Base-by-base conservation (phyloP, 2,888 invertebrate species). In the Latheticus oryzae region DNA sequence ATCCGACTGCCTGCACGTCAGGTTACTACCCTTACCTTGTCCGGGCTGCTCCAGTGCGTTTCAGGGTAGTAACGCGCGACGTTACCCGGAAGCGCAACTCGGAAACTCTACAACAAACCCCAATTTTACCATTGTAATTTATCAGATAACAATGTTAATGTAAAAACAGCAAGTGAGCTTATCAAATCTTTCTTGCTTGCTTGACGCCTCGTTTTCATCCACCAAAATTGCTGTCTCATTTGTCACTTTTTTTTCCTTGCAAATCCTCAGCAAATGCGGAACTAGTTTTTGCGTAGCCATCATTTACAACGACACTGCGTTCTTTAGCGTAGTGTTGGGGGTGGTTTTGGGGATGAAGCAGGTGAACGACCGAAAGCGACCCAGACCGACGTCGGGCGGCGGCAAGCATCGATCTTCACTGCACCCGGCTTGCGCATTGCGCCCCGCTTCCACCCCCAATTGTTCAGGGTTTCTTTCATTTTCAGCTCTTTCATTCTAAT, bases 301-400 rank as follows among this genome's bases (percentile, higher is more conserved):
- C 57, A 58, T 61, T 63, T 63, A 59, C 11, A 15, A 33, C 42
- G 43, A 51, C 53, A 62, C 60, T 15, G 30, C 15, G 57, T 58
- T 55, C 52, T 62, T 63, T 63, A 64, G 62, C 66, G 63, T 64
- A 63, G 53, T 58, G 61, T 58, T 57, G 37, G 38, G 67, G 66
- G 61, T 67, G 66, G 58, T 65, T 64, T 59, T 52, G 67, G 70
- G 42, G 71, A 60, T 50, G 42, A 60, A 60, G 65, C 74, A 75
- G 77, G 77, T 76, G 76, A 76, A 76, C 75, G 77, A 77, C 76
- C 77, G 73, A 60, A 57, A 71, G 68, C 76, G 75, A 76, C 77
- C 77, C 76, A 76, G 76, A 75, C 76, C 76, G 76, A 73, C 72
- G 74, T 71, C 74, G 74, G 72, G 70, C 67, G 73, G 68, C 72